Evolutionary conservation across 2,888 invertebrate species (phyloP), one percentile per base, ranked within the genome.

Genomic region (Brachyopa scutellaris): DNA sequence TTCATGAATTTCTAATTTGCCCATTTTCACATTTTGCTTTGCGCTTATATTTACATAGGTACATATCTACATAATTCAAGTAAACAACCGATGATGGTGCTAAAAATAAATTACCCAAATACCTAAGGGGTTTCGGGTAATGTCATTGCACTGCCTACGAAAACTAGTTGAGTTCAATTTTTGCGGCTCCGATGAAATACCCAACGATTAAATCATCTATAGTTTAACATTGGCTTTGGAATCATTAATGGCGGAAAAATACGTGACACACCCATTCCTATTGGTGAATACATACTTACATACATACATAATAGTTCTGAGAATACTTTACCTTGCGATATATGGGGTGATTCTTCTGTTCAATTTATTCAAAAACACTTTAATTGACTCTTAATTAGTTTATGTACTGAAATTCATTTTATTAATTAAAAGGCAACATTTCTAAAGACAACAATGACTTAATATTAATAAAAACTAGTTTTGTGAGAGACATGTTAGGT

Each of bases 81-180:
- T n/a, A n/a, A n/a, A n/a, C n/a, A n/a, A n/a, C n/a, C n/a, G n/a
- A 6, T 3, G 3, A 47, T 26, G 13, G 6, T 13, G 47, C 13
- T 26, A 0, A 47, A 53, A 33, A 33, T 33, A 19, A 33, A 13
- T 21, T 4, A 51, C 6, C 6, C 11, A 19, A 19, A 9, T 5
- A 29, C 4, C 11, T 31, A 15, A 19, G 11, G 19, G 53, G 53
- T 11, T 11, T 53, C 19, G 33, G 17, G 11, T 9, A n/a, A 4
- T 21, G 53, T 53, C 53, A 53, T 6, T 19, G 33, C 33, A 53
- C 53, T 53, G 33, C 53, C 23, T 19, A 36, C 36, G 13, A 21
- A 13, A 38, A 23, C n/a, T n/a, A 2, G 1, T 17, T 7, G 13
- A 13, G 3, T 15, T 6, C n/a, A 2, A 13, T 9, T 55, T 55